Percentiles rank a stretch among this genome's conserved stretches.
Conservation (phyloP, 2,888 invertebrate species). For the Drosophila histrio region DNA sequence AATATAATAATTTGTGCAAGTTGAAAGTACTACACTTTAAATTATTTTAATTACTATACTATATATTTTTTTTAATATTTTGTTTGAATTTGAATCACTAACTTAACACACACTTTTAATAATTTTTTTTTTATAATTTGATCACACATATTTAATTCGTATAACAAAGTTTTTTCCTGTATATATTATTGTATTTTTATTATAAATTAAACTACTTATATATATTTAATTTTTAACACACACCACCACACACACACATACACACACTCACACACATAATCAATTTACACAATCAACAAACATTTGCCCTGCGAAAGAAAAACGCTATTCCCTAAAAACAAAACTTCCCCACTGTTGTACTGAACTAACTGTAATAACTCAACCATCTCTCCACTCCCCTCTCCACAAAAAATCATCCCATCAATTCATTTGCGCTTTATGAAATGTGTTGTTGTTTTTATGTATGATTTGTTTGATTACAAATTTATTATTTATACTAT, state of each 20-base stretch:
- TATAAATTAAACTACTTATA: conserved; percentile 34
- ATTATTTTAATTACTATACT: conserved; percentile 45
- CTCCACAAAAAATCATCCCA: conserved; percentile 5
- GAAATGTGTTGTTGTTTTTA: conserved; percentile 62
- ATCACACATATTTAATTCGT: conserved; percentile 65
- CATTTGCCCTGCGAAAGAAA: conserved; percentile 39
- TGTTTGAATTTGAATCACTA: conserved; percentile 39
- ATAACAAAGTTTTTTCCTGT: conserved; percentile 60
- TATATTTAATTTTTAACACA: conserved; percentile 52
- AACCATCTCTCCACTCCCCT: conserved; percentile 3
- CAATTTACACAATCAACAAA: conserved; percentile 24
- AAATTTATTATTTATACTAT: conserved; percentile 31
- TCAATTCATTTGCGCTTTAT: conserved; percentile 56
- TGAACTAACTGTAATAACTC: conserved; percentile 22
- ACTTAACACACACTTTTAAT: conserved; percentile 64
- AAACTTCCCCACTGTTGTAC: conserved; percentile 2
- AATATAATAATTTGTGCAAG: conserved; percentile 78
- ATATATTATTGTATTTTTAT: conserved; percentile 49
- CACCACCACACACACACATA: conserved; percentile 29
- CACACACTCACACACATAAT: conserved; percentile 30
- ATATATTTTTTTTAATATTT: conserved; percentile 27
- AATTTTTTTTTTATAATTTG: conserved; percentile 61
- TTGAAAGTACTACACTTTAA: conserved; percentile 78
- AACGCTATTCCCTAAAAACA: conserved; percentile 17
- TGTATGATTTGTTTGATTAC: conserved; percentile 61